Evolutionary conservation across 2,888 invertebrate genomes (phyloP).

Genomic region (Oxycera nigricornis): DNA sequence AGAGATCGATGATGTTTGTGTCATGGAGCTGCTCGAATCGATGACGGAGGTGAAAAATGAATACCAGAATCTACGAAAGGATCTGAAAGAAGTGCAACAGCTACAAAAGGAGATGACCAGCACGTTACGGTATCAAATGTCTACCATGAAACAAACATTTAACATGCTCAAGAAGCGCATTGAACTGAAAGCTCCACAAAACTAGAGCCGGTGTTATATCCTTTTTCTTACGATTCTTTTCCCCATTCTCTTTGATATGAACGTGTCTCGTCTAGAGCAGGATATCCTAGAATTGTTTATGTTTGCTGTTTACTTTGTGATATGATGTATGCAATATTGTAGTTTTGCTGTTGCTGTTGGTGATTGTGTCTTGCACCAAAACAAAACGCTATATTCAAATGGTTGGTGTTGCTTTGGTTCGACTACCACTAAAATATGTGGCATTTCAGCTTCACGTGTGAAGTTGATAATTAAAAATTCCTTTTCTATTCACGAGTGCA

Average conservation of each 20-base stretch:
- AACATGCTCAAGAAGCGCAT: constrained; percentile 75
- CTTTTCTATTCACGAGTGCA: too few relatives aligned
- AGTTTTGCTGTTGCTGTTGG: not conserved
- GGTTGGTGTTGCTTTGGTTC: too few relatives aligned
- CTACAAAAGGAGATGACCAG: constrained; percentile 79
- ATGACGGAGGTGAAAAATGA: constrained; percentile 81
- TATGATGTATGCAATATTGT: not conserved
- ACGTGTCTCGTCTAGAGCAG: not conserved
- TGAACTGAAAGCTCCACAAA: constrained; percentile 63
- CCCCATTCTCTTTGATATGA: not conserved
- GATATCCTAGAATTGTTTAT: not conserved
- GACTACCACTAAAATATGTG: too few relatives aligned
- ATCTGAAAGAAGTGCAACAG: constrained; percentile 81
- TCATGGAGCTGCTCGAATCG: constrained; percentile 76
- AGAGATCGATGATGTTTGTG: constrained; percentile 68
- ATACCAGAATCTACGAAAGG: constrained; percentile 79
- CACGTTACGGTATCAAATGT: constrained; percentile 75
- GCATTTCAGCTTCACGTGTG: too few relatives aligned
- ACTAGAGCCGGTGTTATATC: constrained; percentile 38
- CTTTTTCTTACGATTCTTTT: not conserved
- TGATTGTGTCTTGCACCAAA: not conserved
- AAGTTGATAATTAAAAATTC: too few relatives aligned
- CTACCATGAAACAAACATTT: constrained; percentile 73
- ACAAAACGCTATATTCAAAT: too few relatives aligned
- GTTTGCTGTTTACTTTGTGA: constrained; percentile 13